Evolutionary conservation across 2,888 invertebrate species (phyloP).

Genomic region (Aporophyla lueneburgensis): DNA sequence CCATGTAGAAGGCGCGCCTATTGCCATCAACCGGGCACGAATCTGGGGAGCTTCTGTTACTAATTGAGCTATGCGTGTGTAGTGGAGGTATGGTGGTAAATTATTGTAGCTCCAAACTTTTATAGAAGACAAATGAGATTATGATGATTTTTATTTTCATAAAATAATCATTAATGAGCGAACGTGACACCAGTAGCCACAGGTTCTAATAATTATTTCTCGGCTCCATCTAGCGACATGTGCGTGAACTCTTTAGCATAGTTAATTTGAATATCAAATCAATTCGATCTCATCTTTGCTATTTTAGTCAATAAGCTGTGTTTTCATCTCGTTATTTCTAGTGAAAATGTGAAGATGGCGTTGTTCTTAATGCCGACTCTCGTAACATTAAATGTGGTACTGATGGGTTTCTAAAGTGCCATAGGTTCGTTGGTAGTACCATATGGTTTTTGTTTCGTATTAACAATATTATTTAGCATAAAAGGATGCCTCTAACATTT

Average conservation of each 20-base stretch:
- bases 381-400: background rate
- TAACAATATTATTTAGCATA: background rate
- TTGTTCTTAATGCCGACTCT: constrained; percentile 18
- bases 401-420: background rate
- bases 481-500: constrained; percentile 20
- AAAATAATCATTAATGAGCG: background rate
- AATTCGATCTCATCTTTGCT: constrained; percentile 4
- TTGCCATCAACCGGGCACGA: background rate
- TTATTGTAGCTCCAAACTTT: background rate
- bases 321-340: constrained; percentile 24
- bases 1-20: background rate
- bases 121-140: background rate
- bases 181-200: background rate
- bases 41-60: background rate
- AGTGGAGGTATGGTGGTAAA: background rate
- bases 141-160: background rate
- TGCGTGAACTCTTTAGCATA: constrained; percentile 16
- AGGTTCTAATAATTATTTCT: background rate
- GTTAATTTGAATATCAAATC: constrained; percentile 33
- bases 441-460: background rate
- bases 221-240: constrained; percentile 55
- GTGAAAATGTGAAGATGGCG: constrained; percentile 57
- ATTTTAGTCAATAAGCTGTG: constrained; percentile 14
- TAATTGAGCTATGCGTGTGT: background rate
- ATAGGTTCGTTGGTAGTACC: constrained; percentile 1